Base-by-base conservation (phyloP, 2,888 invertebrate species). In the Apamea crenata region DNA sequence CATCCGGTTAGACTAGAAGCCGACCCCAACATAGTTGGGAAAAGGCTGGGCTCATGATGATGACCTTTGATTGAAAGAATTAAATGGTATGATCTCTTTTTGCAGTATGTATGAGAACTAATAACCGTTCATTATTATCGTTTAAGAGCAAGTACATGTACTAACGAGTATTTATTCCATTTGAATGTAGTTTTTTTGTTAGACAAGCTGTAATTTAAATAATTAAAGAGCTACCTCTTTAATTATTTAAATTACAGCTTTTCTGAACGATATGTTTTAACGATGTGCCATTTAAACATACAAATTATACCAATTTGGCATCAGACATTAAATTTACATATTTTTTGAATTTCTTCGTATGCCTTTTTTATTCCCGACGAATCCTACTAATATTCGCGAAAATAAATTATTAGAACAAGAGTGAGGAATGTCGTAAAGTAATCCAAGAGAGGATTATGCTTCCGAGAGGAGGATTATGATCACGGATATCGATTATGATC, bases 271-370 rank as follows among this genome's bases (percentile, higher is more conserved):
- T 50, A 63, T 68, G n/a, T 78, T 72, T n/a, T 18, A 78, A 74
- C 36, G 71, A 87, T 67, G 87, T 68, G 36, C 70, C 69, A 68
- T 87, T 84, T 74, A 69, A 65, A 74, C 40, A 65, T 78, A 78
- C 68, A 88, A 87, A 87, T 82, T 76, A 73, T 61, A 73, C 74
- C 75, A 78, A 89, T 85, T 81, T 65, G 67, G 67, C 14, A 56
- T 67, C 67, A 70, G 68, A 74, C 66, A n/a, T 50, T 25, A 53
- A 78, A 88, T 87, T 87, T 85, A 63, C 83, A 89, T 84, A 72
- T 74, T 84, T 69, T 74, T n/a, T 18, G 0, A n/a, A 14, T 63
- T 66, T 56, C 14, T 21, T 32, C 2, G 3, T 32, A 47, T 47
- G 40, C 65, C 25, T 29, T 69, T 85, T 78, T 82, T 75, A 29